Evolutionary conservation across 2,113 vertebrate species (phyloP).

Genomic region (Taurulus bubalis): DNA sequence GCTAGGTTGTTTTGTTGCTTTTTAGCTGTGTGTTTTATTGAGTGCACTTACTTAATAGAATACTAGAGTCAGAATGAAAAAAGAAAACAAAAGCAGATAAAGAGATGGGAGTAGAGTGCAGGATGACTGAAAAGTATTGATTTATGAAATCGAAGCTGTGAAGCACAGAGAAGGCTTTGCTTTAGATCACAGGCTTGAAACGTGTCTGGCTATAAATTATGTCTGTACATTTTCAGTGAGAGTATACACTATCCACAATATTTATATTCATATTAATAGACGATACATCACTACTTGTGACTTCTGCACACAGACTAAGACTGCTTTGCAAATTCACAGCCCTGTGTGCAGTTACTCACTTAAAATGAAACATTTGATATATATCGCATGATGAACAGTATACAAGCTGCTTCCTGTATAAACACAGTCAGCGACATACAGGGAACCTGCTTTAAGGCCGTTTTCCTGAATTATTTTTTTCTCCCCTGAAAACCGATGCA

Average conservation of each 20-base stretch:
- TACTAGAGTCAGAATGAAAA: background rate
- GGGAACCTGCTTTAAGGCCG: slow-evolving; percentile 4
- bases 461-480: background rate
- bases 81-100: slow-evolving; percentile 8
- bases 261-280: background rate
- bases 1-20: slow-evolving; percentile 20
- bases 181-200: slow-evolving; percentile 2
- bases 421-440: background rate
- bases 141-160: slow-evolving; percentile 30
- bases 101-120: background rate
- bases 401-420: background rate
- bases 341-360: background rate
- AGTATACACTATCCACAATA: background rate
- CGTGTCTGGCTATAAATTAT: background rate
- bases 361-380: background rate
- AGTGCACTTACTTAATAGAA: slow-evolving; percentile 13
- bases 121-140: slow-evolving; percentile 23
- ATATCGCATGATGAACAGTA: background rate
- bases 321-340: background rate
- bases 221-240: background rate
- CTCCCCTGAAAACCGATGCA: slow-evolving; percentile 20
- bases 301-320: background rate
- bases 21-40: slow-evolving; percentile 24
- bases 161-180: background rate
- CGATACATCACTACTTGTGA: background rate